Evolutionary conservation across 1,140 invertebrate genomes (phyloP), one percentile per base, ranked within the genome.

Genomic region (Tetranychus urticae): DNA sequence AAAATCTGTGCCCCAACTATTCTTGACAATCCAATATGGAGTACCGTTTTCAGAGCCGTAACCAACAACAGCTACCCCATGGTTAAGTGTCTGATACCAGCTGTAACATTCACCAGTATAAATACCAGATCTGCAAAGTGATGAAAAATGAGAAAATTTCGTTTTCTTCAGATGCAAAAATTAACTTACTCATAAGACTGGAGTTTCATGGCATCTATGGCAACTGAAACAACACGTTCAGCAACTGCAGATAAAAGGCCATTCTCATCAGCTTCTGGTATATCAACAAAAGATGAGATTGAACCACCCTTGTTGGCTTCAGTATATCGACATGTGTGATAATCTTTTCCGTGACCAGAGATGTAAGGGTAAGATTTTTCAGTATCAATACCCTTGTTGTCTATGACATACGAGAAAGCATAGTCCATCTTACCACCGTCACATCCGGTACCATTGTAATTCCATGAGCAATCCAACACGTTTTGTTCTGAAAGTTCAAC

Each of bases 401-500:
- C n/a, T n/a, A n/a, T n/a, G n/a, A n/a, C n/a, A n/a, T n/a, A n/a
- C n/a, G n/a, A n/a, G n/a, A n/a, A n/a, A n/a, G n/a, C n/a, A n/a
- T n/a, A n/a, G n/a, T n/a, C n/a, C n/a, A n/a, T n/a, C n/a, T n/a
- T n/a, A n/a, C n/a, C n/a, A n/a, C n/a, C n/a, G n/a, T n/a, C n/a
- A n/a, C n/a, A n/a, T n/a, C n/a, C n/a, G n/a, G n/a, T n/a, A n/a
- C n/a, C n/a, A n/a, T n/a, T n/a, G n/a, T n/a, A n/a, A n/a, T n/a
- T n/a, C n/a, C n/a, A n/a, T n/a, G n/a, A n/a, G n/a, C n/a, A n/a
- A n/a, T n/a, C n/a, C n/a, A n/a, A n/a, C n/a, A n/a, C n/a, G n/a
- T n/a, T n/a, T n/a, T n/a, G n/a, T n/a, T n/a, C n/a, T n/a, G 54
- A 58, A 0, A 98, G 78, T 5, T 88, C 90, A 7, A 91, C 78